These are phyloP conservation scores for Propsilocerus akamusi DNA, from an alignment of 1,140 invertebrate genomes.

Conservation along the genomic window DNA sequence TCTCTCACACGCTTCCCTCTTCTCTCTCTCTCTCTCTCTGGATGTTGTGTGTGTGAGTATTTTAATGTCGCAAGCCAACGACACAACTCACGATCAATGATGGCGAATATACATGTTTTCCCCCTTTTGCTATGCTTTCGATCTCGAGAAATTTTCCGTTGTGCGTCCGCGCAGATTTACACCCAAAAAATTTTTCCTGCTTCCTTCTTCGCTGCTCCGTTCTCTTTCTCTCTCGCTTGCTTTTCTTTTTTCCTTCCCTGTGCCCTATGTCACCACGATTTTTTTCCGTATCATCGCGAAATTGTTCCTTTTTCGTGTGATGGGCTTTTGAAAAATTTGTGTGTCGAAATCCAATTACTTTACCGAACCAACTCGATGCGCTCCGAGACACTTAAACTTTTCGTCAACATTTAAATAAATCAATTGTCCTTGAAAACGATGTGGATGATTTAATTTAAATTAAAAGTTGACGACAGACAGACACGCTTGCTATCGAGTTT, in stretches of 20 bases:
- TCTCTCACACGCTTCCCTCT: too few relatives aligned
- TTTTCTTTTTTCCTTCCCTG: background rate
- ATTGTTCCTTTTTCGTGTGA: too few relatives aligned
- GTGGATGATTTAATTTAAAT: background rate
- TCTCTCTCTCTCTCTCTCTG: too few relatives aligned
- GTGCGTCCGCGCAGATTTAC: background rate
- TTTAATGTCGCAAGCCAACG: too few relatives aligned
- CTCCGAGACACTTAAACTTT: background rate
- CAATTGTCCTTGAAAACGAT: background rate
- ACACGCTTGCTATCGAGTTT: background rate
- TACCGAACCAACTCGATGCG: background rate
- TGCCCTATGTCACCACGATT: background rate
- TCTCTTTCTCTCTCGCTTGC: background rate
- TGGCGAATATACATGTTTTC: too few relatives aligned
- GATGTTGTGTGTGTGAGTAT: too few relatives aligned
- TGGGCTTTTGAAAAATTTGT: too few relatives aligned
- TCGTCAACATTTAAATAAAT: background rate
- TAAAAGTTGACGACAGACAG: background rate
- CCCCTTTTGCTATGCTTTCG: too few relatives aligned
- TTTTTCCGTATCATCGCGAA: too few relatives aligned
- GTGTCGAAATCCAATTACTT: too few relatives aligned
- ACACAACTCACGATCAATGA: too few relatives aligned
- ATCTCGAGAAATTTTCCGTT: too few relatives aligned
- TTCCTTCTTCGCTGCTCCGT: background rate
- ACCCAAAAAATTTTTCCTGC: slow-evolving; percentile 1